Evolutionary conservation across 2,888 invertebrate species (phyloP).

Genomic region (Heliconius sara): DNA sequence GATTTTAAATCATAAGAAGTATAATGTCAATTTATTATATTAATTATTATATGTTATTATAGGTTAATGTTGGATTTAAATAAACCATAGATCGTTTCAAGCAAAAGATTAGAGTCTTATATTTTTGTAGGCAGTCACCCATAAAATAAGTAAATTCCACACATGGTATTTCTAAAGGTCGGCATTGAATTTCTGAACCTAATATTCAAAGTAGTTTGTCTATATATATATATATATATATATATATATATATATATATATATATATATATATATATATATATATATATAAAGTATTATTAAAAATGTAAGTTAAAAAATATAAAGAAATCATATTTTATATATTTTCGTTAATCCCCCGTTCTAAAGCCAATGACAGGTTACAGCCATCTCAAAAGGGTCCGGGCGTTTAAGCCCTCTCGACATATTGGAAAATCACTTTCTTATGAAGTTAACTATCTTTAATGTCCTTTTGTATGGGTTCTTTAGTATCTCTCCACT

Average conservation of each 20-base stretch:
- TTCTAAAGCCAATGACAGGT: slow-evolving; percentile 40
- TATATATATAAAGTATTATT: no score
- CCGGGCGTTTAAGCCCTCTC: slow-evolving; percentile 45
- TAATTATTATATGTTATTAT: no score
- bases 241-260: no score
- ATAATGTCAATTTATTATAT: not conserved
- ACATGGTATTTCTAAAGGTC: not conserved
- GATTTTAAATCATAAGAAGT: not conserved
- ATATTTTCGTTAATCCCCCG: not conserved
- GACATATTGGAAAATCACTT: slow-evolving; percentile 50
- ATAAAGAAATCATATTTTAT: slow-evolving; percentile 9
- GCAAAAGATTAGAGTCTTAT: no score
- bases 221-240: not conserved
- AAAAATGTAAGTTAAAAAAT: not conserved
- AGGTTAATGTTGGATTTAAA: no score
- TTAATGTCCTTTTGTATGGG: slow-evolving; percentile 40
- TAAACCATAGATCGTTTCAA: no score
- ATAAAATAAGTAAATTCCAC: not conserved
- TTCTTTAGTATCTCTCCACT: slow-evolving; percentile 24
- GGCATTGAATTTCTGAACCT: not conserved
- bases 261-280: no score
- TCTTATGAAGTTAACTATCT: slow-evolving; percentile 46
- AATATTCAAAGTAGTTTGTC: not conserved
- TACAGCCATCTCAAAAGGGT: slow-evolving; percentile 28
- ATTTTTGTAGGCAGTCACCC: no score